Evolutionary conservation across 2,113 vertebrate genomes (phyloP).

Genomic region (Pogonocichla stellata): DNA sequence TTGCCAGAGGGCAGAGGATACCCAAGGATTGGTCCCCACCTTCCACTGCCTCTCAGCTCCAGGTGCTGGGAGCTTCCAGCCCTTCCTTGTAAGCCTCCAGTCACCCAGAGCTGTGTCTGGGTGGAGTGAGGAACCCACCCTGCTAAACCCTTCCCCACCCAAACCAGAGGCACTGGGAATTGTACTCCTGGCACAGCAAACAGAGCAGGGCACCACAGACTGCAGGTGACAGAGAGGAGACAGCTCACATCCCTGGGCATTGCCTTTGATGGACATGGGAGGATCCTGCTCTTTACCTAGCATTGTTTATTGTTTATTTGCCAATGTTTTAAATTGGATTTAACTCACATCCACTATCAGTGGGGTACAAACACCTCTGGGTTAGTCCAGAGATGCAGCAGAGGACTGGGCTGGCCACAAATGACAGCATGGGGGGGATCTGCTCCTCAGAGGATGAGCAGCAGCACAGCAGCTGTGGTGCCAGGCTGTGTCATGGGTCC

Average conservation of each 20-base stretch:
- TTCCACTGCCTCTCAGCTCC: not conserved
- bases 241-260: not conserved
- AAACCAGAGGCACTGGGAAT: not conserved
- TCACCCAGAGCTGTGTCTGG: not conserved
- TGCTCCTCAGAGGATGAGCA: not conserved
- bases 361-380: not conserved
- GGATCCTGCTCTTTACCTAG: not conserved
- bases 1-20: not conserved
- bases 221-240: not conserved
- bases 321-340: not conserved
- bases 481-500: not conserved
- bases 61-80: not conserved
- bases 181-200: not conserved
- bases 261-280: not conserved
- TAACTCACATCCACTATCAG: not conserved
- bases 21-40: not conserved
- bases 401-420: not conserved
- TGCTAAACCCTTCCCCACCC: not conserved
- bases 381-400: not conserved
- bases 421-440: accelerated
- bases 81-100: not conserved
- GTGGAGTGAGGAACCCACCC: not conserved
- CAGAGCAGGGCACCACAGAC: not conserved
- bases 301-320: not conserved
- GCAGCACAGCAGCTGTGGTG: not conserved